These are phyloP conservation scores for Diarsia brunnea DNA, from an alignment of 2,888 invertebrate genomes.

Conservation along the genomic window DNA sequence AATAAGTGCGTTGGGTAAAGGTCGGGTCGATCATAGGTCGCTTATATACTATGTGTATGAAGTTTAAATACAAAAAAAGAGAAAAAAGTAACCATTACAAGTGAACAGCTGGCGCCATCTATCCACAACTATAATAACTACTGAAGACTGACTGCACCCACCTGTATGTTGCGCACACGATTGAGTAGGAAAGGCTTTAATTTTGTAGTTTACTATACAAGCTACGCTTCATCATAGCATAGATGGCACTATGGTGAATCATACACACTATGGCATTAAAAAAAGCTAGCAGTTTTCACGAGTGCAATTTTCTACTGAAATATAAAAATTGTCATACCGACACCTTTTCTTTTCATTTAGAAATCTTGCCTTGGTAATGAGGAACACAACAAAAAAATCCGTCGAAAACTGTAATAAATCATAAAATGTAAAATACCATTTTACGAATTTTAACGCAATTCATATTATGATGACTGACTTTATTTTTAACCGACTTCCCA, in stretches of 20 bases:
- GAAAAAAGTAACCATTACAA: no score
- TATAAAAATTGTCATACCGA: no score
- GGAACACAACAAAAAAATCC: not conserved
- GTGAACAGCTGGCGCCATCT: constrained; percentile 47
- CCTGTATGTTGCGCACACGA: not conserved
- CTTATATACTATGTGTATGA: no score
- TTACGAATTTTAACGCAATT: no score
- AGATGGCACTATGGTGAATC: constrained; percentile 2
- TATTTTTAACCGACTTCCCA: no score
- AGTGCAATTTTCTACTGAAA: not conserved
- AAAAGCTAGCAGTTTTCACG: not conserved
- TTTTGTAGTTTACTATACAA: not conserved
- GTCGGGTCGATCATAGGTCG: no score
- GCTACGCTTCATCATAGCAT: not conserved
- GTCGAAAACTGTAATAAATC: no score
- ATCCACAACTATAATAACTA: not conserved
- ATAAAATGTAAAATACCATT: no score
- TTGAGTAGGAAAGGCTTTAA: not conserved
- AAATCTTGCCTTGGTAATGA: not conserved
- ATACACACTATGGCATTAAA: not conserved
- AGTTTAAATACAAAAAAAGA: no score
- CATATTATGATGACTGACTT: no score
- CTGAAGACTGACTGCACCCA: not conserved
- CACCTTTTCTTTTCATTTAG: no score
- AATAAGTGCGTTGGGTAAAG: no score